Evolutionary conservation across 2,113 vertebrate genomes (phyloP).

Genomic region (Perca flavescens): DNA sequence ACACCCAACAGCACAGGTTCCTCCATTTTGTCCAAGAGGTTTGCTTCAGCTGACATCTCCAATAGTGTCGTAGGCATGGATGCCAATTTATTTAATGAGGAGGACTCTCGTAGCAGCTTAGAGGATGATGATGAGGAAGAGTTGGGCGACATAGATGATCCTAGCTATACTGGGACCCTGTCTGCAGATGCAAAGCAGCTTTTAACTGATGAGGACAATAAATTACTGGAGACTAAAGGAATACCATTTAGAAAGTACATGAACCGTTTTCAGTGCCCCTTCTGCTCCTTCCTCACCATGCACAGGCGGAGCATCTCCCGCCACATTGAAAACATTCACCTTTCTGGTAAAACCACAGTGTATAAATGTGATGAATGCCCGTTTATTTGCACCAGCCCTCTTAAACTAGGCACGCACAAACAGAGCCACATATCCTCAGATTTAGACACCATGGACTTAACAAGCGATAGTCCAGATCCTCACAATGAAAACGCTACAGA

Average conservation of each 20-base stretch:
- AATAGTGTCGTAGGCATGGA: conserved; percentile 89
- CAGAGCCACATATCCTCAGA: conserved; percentile 91
- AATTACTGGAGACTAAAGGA: conserved; percentile 96
- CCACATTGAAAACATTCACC: conserved; percentile 98
- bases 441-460: conserved; percentile 92
- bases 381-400: conserved; percentile 96
- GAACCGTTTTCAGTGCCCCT: conserved; percentile 98
- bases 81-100: conserved; percentile 86
- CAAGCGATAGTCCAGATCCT: conserved; percentile 88
- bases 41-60: conserved; percentile 88
- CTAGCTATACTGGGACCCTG: conserved; percentile 90
- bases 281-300: conserved; percentile 98
- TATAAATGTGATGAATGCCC: conserved; percentile 98
- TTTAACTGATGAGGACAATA: conserved; percentile 94
- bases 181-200: conserved; percentile 91
- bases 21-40: conserved; percentile 92
- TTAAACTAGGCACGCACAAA: conserved; percentile 95
- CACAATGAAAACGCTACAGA: conserved; percentile 84
- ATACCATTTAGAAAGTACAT: conserved; percentile 95
- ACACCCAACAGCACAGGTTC: conserved; percentile 89
- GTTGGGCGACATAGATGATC: conserved; percentile 91
- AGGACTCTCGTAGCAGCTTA: conserved; percentile 91
- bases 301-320: conserved; percentile 96
- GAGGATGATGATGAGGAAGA: conserved; percentile 97
- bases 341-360: conserved; percentile 95